These are phyloP conservation scores for Drosophila punjabiensis DNA, from an alignment of 1,140 invertebrate species.

Conservation along the genomic window DNA sequence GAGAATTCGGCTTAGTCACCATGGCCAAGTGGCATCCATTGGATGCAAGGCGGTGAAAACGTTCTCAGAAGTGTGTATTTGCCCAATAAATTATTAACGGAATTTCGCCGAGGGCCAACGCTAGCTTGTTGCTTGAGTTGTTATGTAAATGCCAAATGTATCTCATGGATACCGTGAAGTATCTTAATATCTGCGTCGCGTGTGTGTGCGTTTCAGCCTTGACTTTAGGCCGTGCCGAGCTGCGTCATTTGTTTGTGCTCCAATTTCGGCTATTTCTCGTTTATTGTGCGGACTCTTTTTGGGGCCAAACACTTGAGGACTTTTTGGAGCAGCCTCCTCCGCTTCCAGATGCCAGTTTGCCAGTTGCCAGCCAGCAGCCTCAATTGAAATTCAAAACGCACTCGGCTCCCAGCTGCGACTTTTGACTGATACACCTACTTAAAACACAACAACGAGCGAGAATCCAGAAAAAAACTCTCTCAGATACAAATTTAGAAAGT, in stretches of 20 bases:
- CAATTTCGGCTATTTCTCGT: slow-evolving; percentile 54
- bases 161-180: slow-evolving; percentile 71
- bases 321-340: slow-evolving; percentile 45
- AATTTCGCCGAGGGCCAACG: slow-evolving; percentile 16
- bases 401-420: slow-evolving; percentile 64
- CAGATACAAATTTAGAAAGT: slow-evolving; percentile 79
- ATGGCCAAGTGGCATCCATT: slow-evolving; percentile 52
- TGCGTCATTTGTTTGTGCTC: slow-evolving; percentile 72
- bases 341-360: slow-evolving; percentile 37
- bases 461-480: slow-evolving; percentile 10
- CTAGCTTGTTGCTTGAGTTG: slow-evolving; percentile 66
- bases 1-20: slow-evolving; percentile 62
- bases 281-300: slow-evolving; percentile 13
- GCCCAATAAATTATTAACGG: slow-evolving; percentile 47
- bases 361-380: slow-evolving; percentile 19
- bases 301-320: slow-evolving; percentile 64
- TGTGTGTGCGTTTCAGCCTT: slow-evolving; percentile 56
- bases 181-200: slow-evolving; percentile 45
- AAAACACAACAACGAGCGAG: slow-evolving; percentile 35
- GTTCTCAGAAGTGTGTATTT: slow-evolving; percentile 34
- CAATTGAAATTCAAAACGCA: slow-evolving; percentile 78
- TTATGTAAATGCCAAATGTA: slow-evolving; percentile 78
- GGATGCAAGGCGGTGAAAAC: slow-evolving; percentile 43
- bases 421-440: slow-evolving; percentile 82
- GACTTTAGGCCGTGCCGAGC: slow-evolving; percentile 59